Conservation (phyloP, 1,140 invertebrate species). For the Drosophila nigrodunni region DNA sequence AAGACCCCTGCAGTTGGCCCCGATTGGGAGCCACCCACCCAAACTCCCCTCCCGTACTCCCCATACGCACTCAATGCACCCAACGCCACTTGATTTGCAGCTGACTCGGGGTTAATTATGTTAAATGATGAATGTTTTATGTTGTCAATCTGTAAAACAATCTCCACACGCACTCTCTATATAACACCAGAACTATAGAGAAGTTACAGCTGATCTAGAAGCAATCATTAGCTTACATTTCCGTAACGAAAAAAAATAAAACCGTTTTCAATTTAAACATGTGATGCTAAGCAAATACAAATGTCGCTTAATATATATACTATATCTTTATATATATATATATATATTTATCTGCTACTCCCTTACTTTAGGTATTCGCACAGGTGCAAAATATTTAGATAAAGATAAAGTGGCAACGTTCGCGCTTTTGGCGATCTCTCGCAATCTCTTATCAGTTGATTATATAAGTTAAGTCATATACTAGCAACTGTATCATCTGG, state of each 20-base stretch:
- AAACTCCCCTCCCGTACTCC: too few species aligned
- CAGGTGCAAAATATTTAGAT: slow-evolving; percentile 28
- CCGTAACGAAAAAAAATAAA: slow-evolving; percentile 7
- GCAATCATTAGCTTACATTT: slow-evolving; percentile 10
- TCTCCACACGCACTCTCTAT: not conserved
- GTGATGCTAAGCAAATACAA: slow-evolving; percentile 19
- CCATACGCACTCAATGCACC: too few species aligned
- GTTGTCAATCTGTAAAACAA: slow-evolving; percentile 10
- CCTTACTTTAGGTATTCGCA: not conserved
- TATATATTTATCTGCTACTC: not conserved
- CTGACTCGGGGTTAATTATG: slow-evolving; percentile 61
- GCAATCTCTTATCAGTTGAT: slow-evolving; percentile 30
- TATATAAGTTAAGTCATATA: slow-evolving; percentile 23
- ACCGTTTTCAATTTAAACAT: slow-evolving; percentile 26
- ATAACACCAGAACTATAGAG: not conserved
- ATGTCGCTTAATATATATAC: too few species aligned
- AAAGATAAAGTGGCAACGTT: slow-evolving; percentile 30
- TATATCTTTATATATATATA: not conserved
- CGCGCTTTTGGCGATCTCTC: slow-evolving; percentile 15
- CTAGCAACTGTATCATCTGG: slow-evolving; percentile 12
- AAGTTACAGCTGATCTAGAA: slow-evolving; percentile 6
- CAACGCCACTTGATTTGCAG: slow-evolving; percentile 5
- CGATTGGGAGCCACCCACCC: not conserved
- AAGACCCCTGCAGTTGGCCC: slow-evolving; percentile 14
- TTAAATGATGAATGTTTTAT: slow-evolving; percentile 59